A percentile compares a stretch with the other conserved stretches of the same genome.
phyloP scores from a whole-genome alignment of 2,113 vertebrate genomes.

The Sialia sialis region DNA sequence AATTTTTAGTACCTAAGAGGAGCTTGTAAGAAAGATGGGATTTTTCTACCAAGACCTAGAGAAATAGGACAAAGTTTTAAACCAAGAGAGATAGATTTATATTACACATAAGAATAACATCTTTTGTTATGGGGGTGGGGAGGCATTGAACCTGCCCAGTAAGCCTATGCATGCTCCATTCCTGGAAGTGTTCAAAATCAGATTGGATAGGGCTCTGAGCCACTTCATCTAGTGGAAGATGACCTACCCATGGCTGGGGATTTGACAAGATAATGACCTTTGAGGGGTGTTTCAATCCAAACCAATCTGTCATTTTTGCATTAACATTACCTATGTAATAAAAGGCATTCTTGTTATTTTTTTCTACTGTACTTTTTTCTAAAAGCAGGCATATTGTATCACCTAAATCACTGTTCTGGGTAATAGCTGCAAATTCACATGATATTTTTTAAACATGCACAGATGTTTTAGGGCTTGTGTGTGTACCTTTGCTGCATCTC shows the following conservation, averaged over 20 bases:
- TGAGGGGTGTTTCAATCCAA: rapidly evolving
- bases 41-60: neutral
- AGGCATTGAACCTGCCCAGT: neutral
- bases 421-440: neutral
- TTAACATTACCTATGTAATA: neutral
- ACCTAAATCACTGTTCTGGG: neutral
- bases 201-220: neutral
- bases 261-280: neutral
- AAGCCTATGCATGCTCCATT: neutral
- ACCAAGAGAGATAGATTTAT: neutral
- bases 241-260: rapidly evolving
- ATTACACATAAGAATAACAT: neutral
- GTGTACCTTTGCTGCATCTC: neutral
- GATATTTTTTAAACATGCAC: neutral
- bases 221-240: neutral
- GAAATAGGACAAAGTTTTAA: neutral
- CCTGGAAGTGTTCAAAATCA: neutral
- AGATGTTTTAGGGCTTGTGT: neutral
- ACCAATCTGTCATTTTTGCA: neutral
- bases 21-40: neutral
- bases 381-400: neutral
- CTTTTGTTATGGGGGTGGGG: neutral
- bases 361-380: neutral
- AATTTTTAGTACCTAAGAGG: neutral
- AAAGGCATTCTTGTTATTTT: neutral